Base-by-base conservation (phyloP, 2,797 vertebrate species). In the Halcyon badia region DNA sequence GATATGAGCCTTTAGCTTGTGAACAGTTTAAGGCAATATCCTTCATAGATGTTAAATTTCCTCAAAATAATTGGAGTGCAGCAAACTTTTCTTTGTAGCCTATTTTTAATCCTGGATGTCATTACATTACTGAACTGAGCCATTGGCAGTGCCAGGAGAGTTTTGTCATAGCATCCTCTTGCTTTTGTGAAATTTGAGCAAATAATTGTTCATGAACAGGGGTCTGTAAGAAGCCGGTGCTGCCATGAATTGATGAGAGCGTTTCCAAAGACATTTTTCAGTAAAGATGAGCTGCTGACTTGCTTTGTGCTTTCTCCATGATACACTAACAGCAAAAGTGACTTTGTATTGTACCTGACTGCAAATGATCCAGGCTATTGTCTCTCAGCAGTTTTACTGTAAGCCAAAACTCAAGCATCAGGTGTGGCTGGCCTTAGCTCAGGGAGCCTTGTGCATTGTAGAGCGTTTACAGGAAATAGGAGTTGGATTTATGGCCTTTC, bases 111-210 rank as follows among this genome's bases (percentile, higher is more conserved):
- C 80, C 93, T 90, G 70, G 30, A 69, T 96, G 75, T 97, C 96
- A 93, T 96, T 98, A 94, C 76, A 77, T 97, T 97, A 97, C 89
- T 94, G 94, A 98, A 97, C 94, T 75, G 89, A 93, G 94, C 93
- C 21, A 1, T 73, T 96, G 94, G 94, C 96, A 93, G 80, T 83
- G 95, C 90, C 89, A 31, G n/a, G 91, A 94, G 93, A 97, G 90
- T 96, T 98, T 97, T 98, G 93, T 97, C 90, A 30, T 90, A 91
- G 93, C 93, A 91, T 97, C 92, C 83, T 96, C 90, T 88, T 83
- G 89, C 93, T 96, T 97, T 96, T 66, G 72, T 96, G 97, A 97
- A 97, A 97, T 95, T 96, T 94, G 89, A 97, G 96, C 94, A 96
- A 98, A 97, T 97, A 97, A 97, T 96, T 97, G 95, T 95, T 97